A percentile compares a stretch with the other conserved stretches of the same genome.
Evolutionary conservation across 2,113 vertebrate species (phyloP).

Genomic region (Leptosomus discolor): DNA sequence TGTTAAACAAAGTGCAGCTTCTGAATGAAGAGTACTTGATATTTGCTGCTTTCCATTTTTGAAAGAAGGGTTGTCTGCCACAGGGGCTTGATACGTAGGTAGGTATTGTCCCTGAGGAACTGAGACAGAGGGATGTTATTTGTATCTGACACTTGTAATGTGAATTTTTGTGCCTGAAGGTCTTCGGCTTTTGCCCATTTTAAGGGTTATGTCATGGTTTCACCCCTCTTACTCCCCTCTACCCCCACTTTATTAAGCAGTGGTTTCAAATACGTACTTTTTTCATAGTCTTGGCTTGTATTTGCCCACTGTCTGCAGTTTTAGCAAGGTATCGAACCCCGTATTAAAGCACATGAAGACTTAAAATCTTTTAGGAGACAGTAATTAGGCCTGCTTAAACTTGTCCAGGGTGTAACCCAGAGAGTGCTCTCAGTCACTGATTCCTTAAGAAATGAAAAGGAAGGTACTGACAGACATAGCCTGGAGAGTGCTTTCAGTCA

Average conservation of each 20-base stretch:
- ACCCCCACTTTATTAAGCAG: background rate
- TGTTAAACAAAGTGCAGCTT: background rate
- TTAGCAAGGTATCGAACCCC: background rate
- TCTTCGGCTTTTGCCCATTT: background rate
- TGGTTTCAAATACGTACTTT: background rate
- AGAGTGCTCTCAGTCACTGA: background rate
- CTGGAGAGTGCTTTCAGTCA: background rate
- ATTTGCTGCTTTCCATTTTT: background rate
- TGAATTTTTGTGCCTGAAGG: background rate
- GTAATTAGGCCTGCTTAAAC: background rate
- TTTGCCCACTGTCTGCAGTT: background rate
- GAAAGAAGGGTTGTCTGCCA: background rate
- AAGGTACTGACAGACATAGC: background rate
- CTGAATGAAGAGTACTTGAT: background rate
- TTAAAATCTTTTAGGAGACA: background rate
- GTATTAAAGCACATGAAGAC: background rate
- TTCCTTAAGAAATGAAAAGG: background rate
- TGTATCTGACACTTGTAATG: background rate
- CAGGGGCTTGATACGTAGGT: background rate
- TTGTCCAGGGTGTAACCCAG: background rate
- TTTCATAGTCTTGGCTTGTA: background rate
- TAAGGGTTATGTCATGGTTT: background rate
- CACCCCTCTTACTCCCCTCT: accelerated
- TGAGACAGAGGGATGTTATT: background rate
- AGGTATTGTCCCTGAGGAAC: background rate